Percentiles rank a stretch among this genome's conserved stretches.
Evolutionary conservation across 2,888 invertebrate genomes (phyloP).

Genomic region (Drosophila aldrichi): DNA sequence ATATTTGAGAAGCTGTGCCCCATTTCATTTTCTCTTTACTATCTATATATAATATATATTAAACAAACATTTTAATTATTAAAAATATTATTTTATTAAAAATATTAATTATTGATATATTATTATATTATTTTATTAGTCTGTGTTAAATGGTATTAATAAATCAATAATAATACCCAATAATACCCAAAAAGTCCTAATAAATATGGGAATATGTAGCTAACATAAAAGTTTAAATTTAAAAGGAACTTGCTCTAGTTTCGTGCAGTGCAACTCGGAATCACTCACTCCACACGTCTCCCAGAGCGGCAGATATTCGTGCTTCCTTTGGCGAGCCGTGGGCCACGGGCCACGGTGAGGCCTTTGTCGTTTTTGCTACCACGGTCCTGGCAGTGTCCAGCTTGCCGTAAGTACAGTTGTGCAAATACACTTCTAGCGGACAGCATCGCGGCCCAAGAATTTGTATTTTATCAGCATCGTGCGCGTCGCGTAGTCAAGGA

Average conservation of each 20-base stretch:
- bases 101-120: too few relatives aligned
- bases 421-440: slow-evolving; percentile 75
- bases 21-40: too few relatives aligned
- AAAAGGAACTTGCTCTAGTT: neutral
- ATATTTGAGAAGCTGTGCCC: neutral
- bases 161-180: neutral
- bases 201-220: neutral
- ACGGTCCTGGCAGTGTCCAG: slow-evolving; percentile 66
- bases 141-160: neutral
- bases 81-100: too few relatives aligned
- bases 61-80: too few relatives aligned
- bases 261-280: slow-evolving; percentile 44
- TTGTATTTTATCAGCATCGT: slow-evolving; percentile 80
- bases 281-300: slow-evolving; percentile 37
- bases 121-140: too few relatives aligned
- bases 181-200: too few relatives aligned
- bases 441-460: slow-evolving; percentile 80
- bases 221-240: neutral
- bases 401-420: slow-evolving; percentile 81
- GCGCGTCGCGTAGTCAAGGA: slow-evolving; percentile 82
- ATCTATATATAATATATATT: neutral
- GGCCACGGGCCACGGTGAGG: slow-evolving; percentile 65
- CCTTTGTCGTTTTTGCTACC: slow-evolving; percentile 47
- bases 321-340: slow-evolving; percentile 71
- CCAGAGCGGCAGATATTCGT: slow-evolving; percentile 54